A percentile compares a stretch with the other conserved stretches of the same genome.
Conservation (phyloP, 2,113 vertebrate species). For the Rana temporaria region DNA sequence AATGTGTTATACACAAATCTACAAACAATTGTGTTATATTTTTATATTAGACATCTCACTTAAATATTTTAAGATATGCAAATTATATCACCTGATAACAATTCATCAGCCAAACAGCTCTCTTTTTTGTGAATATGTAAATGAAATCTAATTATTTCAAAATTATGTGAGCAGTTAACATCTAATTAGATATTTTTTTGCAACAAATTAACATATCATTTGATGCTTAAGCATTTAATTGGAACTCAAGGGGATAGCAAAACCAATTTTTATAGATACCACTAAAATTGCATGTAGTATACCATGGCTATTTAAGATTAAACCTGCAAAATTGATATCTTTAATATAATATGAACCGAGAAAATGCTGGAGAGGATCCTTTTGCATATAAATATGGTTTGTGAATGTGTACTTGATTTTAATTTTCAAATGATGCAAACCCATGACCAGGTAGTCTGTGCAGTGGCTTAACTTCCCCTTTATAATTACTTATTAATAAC, state of each 20-base stretch:
- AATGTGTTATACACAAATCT: background rate
- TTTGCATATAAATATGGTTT: background rate
- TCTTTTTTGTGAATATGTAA: conserved; percentile 44
- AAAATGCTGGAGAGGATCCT: background rate
- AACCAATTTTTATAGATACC: conserved; percentile 39
- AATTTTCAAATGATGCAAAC: too few relatives aligned
- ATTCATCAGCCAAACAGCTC: conserved; percentile 25
- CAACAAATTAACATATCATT: conserved; percentile 56
- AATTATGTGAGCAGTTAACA: conserved; percentile 55
- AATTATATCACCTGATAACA: conserved; percentile 27
- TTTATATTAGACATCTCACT: background rate
- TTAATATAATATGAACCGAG: conserved; percentile 40
- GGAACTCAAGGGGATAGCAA: conserved; percentile 52
- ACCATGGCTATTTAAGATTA: conserved; percentile 37
- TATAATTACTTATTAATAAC: too few relatives aligned
- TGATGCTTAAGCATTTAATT: conserved; percentile 55
- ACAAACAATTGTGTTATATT: background rate
- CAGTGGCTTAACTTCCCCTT: too few relatives aligned
- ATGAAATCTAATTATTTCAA: conserved; percentile 54
- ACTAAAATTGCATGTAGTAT: conserved; percentile 29
- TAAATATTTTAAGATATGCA: conserved; percentile 28
- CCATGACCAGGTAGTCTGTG: too few relatives aligned
- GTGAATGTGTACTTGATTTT: background rate
- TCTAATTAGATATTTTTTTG: conserved; percentile 54
- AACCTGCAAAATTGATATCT: conserved; percentile 22